phyloP scores from a whole-genome alignment of 2,797 vertebrate genomes.

The Steatocranus sp. region DNA sequence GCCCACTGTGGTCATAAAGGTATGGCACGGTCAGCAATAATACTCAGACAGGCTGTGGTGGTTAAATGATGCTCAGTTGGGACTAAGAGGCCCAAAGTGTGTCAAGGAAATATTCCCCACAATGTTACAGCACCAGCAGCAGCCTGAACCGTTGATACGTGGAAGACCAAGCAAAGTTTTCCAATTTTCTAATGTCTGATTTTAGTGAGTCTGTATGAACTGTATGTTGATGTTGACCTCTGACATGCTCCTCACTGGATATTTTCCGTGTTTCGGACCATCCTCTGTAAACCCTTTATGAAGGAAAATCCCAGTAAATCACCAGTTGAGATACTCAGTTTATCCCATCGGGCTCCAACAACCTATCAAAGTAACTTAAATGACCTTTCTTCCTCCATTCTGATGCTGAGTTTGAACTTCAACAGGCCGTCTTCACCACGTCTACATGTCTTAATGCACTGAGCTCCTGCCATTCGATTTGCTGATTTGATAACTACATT shows the following conservation, averaged over 20 bases:
- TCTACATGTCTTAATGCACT: not conserved
- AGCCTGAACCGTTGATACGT: not conserved
- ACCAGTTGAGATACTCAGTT: not conserved
- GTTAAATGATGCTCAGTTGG: not conserved
- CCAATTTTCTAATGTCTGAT: not conserved
- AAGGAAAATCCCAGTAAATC: not conserved
- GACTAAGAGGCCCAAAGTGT: not conserved
- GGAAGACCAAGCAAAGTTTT: not conserved
- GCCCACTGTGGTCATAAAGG: not conserved
- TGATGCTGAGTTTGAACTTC: not conserved
- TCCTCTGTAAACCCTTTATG: not conserved
- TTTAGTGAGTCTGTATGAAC: not conserved
- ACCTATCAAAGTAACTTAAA: not conserved
- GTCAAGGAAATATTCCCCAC: not conserved
- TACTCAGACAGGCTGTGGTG: not conserved
- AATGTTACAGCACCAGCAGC: not conserved
- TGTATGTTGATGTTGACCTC: not conserved
- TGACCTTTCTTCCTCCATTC: not conserved
- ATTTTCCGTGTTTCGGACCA: not conserved
- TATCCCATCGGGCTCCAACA: not conserved
- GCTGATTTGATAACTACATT: not conserved
- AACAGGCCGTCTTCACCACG: not conserved
- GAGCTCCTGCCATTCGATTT: not conserved
- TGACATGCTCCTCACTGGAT: not conserved
- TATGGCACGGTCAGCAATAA: not conserved